Conservation (phyloP, 2,113 vertebrate species). For the Garra rufa region DNA sequence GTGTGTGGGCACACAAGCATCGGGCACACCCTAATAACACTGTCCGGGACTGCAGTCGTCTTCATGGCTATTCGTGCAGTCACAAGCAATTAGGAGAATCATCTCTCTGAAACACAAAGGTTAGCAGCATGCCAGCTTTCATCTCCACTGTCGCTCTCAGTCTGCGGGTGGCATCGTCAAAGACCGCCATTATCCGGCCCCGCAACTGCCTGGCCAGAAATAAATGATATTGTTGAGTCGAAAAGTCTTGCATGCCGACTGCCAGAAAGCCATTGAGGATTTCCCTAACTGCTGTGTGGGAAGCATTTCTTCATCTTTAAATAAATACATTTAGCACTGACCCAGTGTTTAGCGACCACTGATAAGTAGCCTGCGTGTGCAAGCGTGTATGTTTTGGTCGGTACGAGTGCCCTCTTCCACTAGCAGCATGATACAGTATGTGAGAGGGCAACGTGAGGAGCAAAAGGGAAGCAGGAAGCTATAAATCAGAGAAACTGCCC, state of each 20-base stretch:
- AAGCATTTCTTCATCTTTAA: constrained; percentile 88
- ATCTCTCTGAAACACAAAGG: constrained; percentile 43
- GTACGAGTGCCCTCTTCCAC: constrained; percentile 69
- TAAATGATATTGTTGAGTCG: constrained; percentile 53
- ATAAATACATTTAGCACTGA: constrained; percentile 90
- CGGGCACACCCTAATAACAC: constrained; percentile 19
- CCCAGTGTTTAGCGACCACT: constrained; percentile 77
- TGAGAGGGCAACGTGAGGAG: constrained; percentile 67
- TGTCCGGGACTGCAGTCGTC: constrained; percentile 38
- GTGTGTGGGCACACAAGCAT: constrained; percentile 47
- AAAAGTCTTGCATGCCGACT: constrained; percentile 57
- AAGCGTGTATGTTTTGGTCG: constrained; percentile 76
- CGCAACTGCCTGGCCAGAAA: constrained; percentile 37
- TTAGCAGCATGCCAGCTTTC: constrained; percentile 55
- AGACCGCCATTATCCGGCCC: constrained; percentile 41
- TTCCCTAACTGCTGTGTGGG: constrained; percentile 84
- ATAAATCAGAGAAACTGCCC: constrained; percentile 91
- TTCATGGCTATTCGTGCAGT: constrained; percentile 47
- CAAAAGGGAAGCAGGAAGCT: constrained; percentile 91
- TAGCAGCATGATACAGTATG: constrained; percentile 77
- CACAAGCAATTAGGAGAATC: constrained; percentile 48
- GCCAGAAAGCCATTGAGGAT: constrained; percentile 82
- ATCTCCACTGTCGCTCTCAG: constrained; percentile 28
- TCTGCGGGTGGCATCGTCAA: constrained; percentile 58
- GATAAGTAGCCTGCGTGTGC: constrained; percentile 74